Evolutionary conservation across 2,888 invertebrate species (phyloP).

Genomic region (Tetanocera ferruginea): DNA sequence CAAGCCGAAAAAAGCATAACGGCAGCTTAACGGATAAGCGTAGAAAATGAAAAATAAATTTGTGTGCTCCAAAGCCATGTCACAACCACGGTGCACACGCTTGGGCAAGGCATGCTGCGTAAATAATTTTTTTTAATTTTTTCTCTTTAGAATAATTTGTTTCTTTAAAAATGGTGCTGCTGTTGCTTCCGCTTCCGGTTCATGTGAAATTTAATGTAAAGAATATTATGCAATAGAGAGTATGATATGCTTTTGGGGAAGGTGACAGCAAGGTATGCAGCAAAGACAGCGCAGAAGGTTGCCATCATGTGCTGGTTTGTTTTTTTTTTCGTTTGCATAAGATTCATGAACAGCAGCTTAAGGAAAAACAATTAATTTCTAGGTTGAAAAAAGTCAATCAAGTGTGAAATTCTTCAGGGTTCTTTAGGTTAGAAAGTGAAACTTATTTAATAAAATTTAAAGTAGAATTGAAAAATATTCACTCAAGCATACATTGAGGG

Average conservation of each 20-base stretch:
- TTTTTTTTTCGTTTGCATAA: background rate
- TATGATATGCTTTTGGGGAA: background rate
- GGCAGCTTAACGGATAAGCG: constrained; percentile 34
- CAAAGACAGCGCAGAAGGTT: background rate
- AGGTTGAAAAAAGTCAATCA: constrained; percentile 19
- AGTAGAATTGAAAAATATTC: constrained; percentile 13
- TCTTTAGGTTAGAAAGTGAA: background rate
- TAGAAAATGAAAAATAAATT: constrained; percentile 32
- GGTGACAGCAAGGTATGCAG: background rate
- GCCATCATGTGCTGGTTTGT: too few relatives aligned
- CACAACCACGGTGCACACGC: background rate
- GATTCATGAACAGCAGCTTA: background rate
- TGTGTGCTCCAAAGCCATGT: background rate
- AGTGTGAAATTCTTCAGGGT: constrained; percentile 25
- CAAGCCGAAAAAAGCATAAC: background rate
- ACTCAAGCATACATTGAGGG: background rate
- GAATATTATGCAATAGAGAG: background rate
- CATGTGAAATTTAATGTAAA: constrained; percentile 5
- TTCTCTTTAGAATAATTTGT: background rate
- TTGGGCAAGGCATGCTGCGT: constrained; percentile 3
- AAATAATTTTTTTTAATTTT: constrained; percentile 1
- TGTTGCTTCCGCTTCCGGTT: constrained; percentile 20
- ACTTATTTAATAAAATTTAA: constrained; percentile 6
- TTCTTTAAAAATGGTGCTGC: background rate
- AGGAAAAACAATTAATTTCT: constrained; percentile 34